Percentiles rank a stretch among this genome's conserved stretches.
Evolutionary conservation across 2,888 invertebrate species (phyloP).

Genomic region (Fragum whitleyi): DNA sequence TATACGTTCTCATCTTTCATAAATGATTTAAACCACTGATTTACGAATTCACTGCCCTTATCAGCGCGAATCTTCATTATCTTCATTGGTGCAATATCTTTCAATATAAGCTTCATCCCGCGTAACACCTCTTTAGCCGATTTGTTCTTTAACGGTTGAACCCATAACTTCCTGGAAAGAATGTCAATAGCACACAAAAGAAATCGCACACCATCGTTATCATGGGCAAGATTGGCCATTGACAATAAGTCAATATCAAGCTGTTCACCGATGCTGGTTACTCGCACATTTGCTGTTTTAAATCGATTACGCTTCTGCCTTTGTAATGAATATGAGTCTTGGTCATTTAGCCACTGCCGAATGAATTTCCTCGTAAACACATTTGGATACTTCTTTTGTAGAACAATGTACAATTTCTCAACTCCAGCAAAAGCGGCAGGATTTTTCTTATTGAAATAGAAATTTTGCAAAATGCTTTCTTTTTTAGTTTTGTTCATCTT

Average conservation of each 20-base stretch:
- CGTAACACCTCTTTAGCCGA: constrained; percentile 37
- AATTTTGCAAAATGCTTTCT: background rate
- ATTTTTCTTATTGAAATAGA: constrained; percentile 21
- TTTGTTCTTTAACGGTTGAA: constrained; percentile 42
- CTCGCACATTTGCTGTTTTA: constrained; percentile 48
- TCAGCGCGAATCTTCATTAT: constrained; percentile 38
- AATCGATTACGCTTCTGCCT: constrained; percentile 36
- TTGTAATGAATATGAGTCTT: constrained; percentile 49
- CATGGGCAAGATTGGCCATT: constrained; percentile 38
- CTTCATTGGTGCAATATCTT: constrained; percentile 29
- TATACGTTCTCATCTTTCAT: constrained; percentile 50
- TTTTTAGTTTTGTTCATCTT: background rate
- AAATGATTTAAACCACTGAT: constrained; percentile 50
- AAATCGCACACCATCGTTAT: constrained; percentile 45
- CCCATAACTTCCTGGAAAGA: constrained; percentile 37
- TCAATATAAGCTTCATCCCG: constrained; percentile 48
- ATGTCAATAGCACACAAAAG: constrained; percentile 45
- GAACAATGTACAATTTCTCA: constrained; percentile 42
- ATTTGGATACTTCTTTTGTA: constrained; percentile 43
- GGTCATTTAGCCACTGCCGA: constrained; percentile 43
- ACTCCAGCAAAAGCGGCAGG: constrained; percentile 43
- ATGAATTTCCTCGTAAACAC: constrained; percentile 35
- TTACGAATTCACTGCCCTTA: constrained; percentile 45
- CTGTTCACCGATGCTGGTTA: constrained; percentile 40
- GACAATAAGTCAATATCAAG: too few species aligned